Evolutionary conservation across 92 coral and sea anemone genomes (phyloP).

Genomic region (Paragorgia papillata): DNA sequence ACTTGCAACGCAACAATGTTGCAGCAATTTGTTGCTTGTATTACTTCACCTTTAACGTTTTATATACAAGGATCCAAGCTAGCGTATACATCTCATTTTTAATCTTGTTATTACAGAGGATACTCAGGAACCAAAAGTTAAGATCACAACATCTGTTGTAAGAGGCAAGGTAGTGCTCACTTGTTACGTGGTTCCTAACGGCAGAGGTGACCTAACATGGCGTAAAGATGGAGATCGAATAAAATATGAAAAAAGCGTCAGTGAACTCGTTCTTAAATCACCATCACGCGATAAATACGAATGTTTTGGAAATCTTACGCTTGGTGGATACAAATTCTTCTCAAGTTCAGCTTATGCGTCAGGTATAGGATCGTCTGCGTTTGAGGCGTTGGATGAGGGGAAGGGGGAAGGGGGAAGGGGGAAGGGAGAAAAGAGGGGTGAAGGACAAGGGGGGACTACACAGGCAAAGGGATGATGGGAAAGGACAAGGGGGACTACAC

Average conservation of each 20-base stretch:
- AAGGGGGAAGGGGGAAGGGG: too few relatives aligned
- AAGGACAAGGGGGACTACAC: too few relatives aligned
- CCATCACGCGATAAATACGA: neutral
- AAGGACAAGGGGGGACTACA: too few relatives aligned
- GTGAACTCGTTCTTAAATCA: neutral
- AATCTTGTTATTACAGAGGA: neutral
- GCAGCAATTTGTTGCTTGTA: too few relatives aligned
- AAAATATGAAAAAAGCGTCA: constrained; percentile 1
- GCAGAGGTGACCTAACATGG: constrained; percentile 25
- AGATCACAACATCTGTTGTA: neutral
- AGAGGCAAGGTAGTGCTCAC: neutral
- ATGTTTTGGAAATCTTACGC: constrained; percentile 16
- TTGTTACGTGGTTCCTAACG: constrained; percentile 3
- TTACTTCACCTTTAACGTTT: too few relatives aligned
- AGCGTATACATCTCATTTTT: neutral
- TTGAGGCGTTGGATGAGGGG: too few relatives aligned
- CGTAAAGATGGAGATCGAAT: neutral
- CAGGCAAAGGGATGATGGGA: too few relatives aligned
- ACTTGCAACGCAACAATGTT: too few relatives aligned
- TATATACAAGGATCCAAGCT: too few relatives aligned
- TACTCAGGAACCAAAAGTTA: constrained; percentile 5
- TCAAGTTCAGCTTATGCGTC: neutral
- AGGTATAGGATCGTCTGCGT: too few relatives aligned
- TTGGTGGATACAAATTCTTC: constrained; percentile 15
- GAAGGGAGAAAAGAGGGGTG: too few relatives aligned